Evolutionary conservation across 2,888 invertebrate species (phyloP).

Genomic region (Dynastes hyllus): DNA sequence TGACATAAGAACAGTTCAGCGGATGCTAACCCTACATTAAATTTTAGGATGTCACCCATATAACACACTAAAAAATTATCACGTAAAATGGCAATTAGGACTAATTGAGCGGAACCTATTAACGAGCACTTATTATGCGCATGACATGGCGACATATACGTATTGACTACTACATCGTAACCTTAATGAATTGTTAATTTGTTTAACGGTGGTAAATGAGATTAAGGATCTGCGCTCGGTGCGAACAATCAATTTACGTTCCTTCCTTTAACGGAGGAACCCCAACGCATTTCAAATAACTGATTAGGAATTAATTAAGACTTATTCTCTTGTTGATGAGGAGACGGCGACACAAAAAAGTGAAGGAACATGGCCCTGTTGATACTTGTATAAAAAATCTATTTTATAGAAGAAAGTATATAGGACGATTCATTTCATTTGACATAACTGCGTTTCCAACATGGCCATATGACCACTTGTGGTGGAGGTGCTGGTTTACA

Average conservation of each 20-base stretch:
- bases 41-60: too few species aligned
- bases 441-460: too few species aligned
- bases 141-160: constrained; percentile 1
- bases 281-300: neutral
- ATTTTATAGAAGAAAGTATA: too few species aligned
- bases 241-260: constrained; percentile 37
- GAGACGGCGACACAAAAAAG: too few species aligned
- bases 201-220: constrained; percentile 33
- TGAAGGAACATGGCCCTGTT: too few species aligned
- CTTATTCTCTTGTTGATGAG: too few species aligned
- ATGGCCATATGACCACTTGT: too few species aligned
- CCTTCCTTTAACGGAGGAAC: constrained; percentile 21
- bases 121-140: constrained; percentile 23
- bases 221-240: constrained; percentile 31
- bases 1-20: too few species aligned
- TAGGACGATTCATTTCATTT: too few species aligned
- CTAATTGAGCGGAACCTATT: constrained; percentile 30
- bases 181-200: constrained; percentile 40
- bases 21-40: too few species aligned
- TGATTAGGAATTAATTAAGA: neutral
- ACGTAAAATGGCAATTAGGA: neutral
- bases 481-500: too few species aligned
- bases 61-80: constrained; percentile 11
- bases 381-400: too few species aligned
- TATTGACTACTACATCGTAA: constrained; percentile 11